Percentiles rank a stretch among this genome's conserved stretches.
These are phyloP conservation scores for Hydrotaea cyrtoneurina DNA, from an alignment of 2,888 invertebrate genomes.

Conservation along the genomic window DNA sequence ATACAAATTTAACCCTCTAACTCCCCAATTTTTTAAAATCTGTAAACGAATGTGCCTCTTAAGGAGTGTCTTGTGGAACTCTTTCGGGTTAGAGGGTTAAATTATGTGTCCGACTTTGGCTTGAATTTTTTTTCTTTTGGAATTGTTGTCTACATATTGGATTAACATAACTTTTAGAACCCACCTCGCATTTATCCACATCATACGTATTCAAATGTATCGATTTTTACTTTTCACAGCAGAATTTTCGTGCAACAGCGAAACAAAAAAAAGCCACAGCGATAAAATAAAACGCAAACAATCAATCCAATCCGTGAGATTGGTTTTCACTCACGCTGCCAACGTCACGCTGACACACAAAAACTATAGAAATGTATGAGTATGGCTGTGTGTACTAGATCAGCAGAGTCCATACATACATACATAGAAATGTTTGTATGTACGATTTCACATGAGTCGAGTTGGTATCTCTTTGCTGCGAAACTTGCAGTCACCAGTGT, in stretches of 20 bases:
- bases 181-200: background rate
- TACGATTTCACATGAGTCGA: background rate
- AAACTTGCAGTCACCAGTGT: background rate
- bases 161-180: too few species aligned
- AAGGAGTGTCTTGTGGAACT: too few species aligned
- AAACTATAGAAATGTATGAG: background rate
- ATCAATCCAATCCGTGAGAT: constrained; percentile 17
- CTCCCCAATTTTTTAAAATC: too few species aligned
- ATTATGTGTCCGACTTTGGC: too few species aligned
- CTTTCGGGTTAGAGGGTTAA: too few species aligned
- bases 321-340: background rate
- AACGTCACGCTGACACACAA: constrained; percentile 25
- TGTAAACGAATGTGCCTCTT: too few species aligned
- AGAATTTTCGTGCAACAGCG: background rate
- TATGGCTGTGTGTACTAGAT: background rate
- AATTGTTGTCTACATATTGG: too few species aligned
- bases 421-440: background rate
- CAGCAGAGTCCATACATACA: background rate
- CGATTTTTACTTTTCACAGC: constrained; percentile 3
- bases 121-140: too few species aligned
- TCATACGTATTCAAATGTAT: background rate
- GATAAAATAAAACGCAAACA: constrained; percentile 11
- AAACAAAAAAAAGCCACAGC: background rate
- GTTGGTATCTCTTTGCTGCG: background rate
- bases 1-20: too few species aligned